These are phyloP conservation scores for Hypothenemus hampei DNA, from an alignment of 1,140 invertebrate species.

Conservation along the genomic window DNA sequence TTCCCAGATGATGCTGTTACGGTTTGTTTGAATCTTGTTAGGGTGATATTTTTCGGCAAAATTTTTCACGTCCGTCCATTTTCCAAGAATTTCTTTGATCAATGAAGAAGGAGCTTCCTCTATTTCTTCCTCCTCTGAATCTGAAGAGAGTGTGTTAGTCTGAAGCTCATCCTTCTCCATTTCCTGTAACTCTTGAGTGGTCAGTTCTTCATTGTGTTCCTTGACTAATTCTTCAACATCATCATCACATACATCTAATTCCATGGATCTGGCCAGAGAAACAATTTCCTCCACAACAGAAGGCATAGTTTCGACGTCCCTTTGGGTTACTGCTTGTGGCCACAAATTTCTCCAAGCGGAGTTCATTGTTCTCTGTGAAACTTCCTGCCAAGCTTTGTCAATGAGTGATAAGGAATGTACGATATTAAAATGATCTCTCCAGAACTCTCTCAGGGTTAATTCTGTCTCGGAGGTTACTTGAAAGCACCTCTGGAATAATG, in stretches of 20 bases:
- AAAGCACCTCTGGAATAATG: too few relatives aligned
- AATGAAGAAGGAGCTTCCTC: too few relatives aligned
- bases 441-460: not conserved
- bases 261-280: constrained; percentile 2
- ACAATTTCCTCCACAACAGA: not conserved
- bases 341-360: not conserved
- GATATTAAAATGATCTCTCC: not conserved
- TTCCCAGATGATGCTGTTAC: too few relatives aligned
- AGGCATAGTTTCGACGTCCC: not conserved
- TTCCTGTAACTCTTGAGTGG: constrained; percentile 1
- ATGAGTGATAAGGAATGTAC: not conserved
- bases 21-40: too few relatives aligned
- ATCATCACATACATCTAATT: not conserved
- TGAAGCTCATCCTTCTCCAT: not conserved
- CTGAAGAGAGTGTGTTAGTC: not conserved
- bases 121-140: too few relatives aligned
- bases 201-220: not conserved
- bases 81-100: too few relatives aligned
- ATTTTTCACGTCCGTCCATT: too few relatives aligned
- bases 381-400: not conserved
- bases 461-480: too few relatives aligned
- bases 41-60: too few relatives aligned
- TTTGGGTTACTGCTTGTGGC: not conserved
- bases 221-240: not conserved
- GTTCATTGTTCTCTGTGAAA: not conserved